phyloP scores from a whole-genome alignment of 1,140 invertebrate genomes.

The Drosophila aff. region DNA sequence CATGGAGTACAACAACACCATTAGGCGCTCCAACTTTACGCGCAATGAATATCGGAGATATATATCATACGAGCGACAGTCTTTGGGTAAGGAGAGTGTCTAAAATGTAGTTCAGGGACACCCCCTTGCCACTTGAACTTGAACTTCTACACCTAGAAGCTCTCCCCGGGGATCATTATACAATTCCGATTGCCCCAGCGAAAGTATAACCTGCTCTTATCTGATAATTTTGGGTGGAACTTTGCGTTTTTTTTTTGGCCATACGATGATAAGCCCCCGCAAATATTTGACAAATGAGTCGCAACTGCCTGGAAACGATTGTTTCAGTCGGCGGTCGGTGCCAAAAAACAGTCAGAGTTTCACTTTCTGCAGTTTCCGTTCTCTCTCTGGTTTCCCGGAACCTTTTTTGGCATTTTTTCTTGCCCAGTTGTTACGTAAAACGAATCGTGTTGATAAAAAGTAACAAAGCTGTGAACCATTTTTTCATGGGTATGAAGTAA shows the following conservation, averaged over 20 bases:
- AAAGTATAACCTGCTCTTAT: constrained; percentile 43
- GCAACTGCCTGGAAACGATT: constrained; percentile 8
- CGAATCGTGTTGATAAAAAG: constrained; percentile 49
- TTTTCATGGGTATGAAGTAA: constrained; percentile 43
- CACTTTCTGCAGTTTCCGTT: constrained; percentile 31
- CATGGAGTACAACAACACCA: constrained; percentile 64
- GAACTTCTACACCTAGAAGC: constrained; percentile 40
- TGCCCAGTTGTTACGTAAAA: constrained; percentile 35
- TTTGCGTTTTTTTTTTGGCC: constrained; percentile 3
- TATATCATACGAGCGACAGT: constrained; percentile 82
- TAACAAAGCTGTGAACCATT: constrained; percentile 31
- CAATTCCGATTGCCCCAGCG: constrained; percentile 23
- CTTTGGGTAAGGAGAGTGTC: constrained; percentile 69
- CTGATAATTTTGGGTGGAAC: constrained; percentile 14
- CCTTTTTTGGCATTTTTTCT: constrained; percentile 12
- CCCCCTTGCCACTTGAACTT: constrained; percentile 49
- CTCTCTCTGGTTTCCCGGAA: constrained; percentile 19
- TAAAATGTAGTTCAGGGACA: not conserved
- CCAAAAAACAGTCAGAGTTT: constrained; percentile 1
- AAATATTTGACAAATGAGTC: constrained; percentile 56
- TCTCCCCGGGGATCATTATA: constrained; percentile 35
- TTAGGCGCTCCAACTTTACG: constrained; percentile 73
- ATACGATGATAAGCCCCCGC: constrained; percentile 21
- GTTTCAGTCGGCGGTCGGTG: not conserved
- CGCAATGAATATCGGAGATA: constrained; percentile 77